These are phyloP conservation scores for Phalanger gymnotis DNA, from an alignment of 2,797 vertebrate genomes.

Conservation along the genomic window DNA sequence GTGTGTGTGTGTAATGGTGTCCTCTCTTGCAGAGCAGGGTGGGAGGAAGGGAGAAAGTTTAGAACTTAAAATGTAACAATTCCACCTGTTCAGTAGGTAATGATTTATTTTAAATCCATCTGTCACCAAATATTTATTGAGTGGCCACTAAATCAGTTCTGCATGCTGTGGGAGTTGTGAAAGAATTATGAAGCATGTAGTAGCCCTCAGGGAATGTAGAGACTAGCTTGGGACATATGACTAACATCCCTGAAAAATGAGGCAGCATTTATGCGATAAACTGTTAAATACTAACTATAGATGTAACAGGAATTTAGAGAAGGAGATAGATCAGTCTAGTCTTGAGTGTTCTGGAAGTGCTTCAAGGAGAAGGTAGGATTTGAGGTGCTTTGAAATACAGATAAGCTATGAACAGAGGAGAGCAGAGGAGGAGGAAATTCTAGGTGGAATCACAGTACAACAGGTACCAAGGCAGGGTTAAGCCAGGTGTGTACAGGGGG, in stretches of 20 bases:
- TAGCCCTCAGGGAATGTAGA: background rate
- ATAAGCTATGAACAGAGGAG: background rate
- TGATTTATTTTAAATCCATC: slow-evolving; percentile 12
- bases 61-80: background rate
- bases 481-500: background rate
- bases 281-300: slow-evolving; percentile 7
- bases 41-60: background rate
- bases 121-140: slow-evolving; percentile 18
- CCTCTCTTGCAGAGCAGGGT: no score
- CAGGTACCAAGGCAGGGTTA: background rate
- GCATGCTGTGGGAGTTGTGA: background rate
- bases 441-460: background rate
- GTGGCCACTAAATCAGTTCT: background rate
- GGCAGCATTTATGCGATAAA: background rate
- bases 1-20: no score
- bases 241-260: background rate
- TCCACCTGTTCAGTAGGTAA: background rate
- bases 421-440: background rate
- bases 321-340: background rate
- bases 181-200: background rate
- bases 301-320: background rate
- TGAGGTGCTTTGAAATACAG: background rate
- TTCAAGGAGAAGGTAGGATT: slow-evolving; percentile 28
- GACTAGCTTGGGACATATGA: slow-evolving; percentile 12
- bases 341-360: background rate